These are phyloP conservation scores for Anabas testudineus DNA, from an alignment of 2,797 vertebrate species.

Conservation along the genomic window DNA sequence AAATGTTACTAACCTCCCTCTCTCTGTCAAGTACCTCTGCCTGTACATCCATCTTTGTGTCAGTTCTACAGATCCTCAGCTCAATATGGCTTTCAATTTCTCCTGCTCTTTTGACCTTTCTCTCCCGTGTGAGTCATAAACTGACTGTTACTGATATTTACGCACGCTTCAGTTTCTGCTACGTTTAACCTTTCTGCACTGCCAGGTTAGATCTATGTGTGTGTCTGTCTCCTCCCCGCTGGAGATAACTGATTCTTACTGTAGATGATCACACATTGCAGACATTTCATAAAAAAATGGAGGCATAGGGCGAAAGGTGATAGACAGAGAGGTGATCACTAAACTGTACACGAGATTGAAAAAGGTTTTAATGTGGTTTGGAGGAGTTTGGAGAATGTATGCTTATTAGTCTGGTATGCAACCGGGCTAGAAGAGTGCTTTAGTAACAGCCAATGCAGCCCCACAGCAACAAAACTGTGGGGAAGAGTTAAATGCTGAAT, in stretches of 20 bases:
- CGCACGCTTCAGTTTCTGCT: slow-evolving; percentile 16
- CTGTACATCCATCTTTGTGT: slow-evolving; percentile 1
- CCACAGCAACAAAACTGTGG: too few species aligned
- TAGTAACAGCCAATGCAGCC: too few species aligned
- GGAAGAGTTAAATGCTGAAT: too few species aligned
- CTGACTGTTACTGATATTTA: slow-evolving; percentile 49
- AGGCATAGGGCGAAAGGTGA: neutral
- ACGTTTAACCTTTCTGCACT: slow-evolving; percentile 19
- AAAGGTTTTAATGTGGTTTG: slow-evolving; percentile 23
- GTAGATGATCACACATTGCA: slow-evolving; percentile 6
- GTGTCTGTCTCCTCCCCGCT: neutral
- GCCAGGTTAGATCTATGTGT: neutral
- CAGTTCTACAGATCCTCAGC: slow-evolving; percentile 8
- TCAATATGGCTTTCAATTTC: slow-evolving; percentile 35
- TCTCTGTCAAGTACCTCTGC: slow-evolving; percentile 17
- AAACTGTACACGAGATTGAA: too few species aligned
- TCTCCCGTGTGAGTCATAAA: slow-evolving; percentile 12
- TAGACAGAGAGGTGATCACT: neutral
- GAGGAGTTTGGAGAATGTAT: neutral
- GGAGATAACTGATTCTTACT: slow-evolving; percentile 1
- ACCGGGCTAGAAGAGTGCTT: neutral
- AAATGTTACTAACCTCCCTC: slow-evolving; percentile 29
- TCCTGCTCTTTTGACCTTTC: slow-evolving; percentile 31
- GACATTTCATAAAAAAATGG: neutral
- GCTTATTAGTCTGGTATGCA: slow-evolving; percentile 7